Evolutionary conservation across 2,113 vertebrate species (phyloP), one percentile per base, ranked within the genome.

Genomic region (Xenus cinereus): DNA sequence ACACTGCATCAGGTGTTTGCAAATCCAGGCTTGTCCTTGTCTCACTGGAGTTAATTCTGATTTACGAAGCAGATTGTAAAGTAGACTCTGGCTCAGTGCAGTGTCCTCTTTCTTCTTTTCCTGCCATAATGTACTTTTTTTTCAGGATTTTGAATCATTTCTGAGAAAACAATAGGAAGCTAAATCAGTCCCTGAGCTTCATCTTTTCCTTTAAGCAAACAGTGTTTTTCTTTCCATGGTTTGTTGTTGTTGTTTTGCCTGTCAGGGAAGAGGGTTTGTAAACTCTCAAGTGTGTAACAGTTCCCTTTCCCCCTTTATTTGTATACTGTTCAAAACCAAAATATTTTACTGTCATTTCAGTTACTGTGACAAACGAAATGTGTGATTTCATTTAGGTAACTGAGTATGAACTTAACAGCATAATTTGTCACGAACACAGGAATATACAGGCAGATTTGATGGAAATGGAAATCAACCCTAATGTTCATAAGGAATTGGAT

Each of bases 131-230:
- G 67, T 14, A 14, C 3, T 5, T 79, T 93, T 93, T 71, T 71
- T 76, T 62, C 84, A 87, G 71, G 77, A 54, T 71, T 95, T 95
- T 93, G 92, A 95, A 77, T 97, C 87, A 85, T 85, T 14, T 13
- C 84, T 59, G 62, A 27, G 81, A 84, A 94, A 91, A 95, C 96
- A 95, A 95, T 95, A 59, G 95, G 93, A 50, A 76, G 71, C 74
- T 83, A 62, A 95, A 91, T 94, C 80, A 80, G 77, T 84, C 86
- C 77, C 77, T 20, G 45, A 66, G 86, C 77, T 87, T 50, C 72
- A 18, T 64, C 64, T 92, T 90, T 90, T 91, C 92, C 89, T 75
- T 84, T 79, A 62, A 84, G 88, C 64, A 84, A 24, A 3, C 56
- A 57, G 75, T 39, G 92, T 28, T 77, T 91, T 96, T 89, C 86